Evolutionary conservation across 2,113 vertebrate genomes (phyloP).

Genomic region (Dendropsophus ebraccatus): DNA sequence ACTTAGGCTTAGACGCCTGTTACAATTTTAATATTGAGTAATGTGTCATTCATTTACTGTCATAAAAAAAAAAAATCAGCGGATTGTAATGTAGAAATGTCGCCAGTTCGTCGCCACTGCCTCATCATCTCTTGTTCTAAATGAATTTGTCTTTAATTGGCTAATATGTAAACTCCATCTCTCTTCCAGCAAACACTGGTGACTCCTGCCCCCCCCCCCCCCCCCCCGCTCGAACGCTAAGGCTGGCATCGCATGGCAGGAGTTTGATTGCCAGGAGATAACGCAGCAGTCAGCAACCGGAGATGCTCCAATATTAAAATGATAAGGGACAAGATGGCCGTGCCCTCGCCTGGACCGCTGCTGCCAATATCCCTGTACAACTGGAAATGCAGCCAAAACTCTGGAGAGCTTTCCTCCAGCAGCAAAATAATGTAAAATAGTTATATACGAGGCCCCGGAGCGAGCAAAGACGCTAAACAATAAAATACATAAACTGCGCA

Average conservation of each 20-base stretch:
- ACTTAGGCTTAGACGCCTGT: no score
- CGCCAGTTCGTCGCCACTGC: no score
- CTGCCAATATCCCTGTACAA: background rate
- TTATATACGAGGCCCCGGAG: constrained; percentile 52
- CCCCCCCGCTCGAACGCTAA: background rate
- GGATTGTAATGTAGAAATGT: background rate
- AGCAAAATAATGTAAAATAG: constrained; percentile 24
- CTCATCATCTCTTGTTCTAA: background rate
- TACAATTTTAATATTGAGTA: no score
- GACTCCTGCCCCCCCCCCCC: background rate
- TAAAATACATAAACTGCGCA: constrained; percentile 56
- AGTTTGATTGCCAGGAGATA: background rate
- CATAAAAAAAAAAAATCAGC: background rate
- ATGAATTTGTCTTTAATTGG: background rate
- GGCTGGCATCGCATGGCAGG: background rate
- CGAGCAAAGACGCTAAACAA: constrained; percentile 40
- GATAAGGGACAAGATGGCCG: background rate
- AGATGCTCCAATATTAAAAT: background rate
- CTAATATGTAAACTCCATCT: background rate
- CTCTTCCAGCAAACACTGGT: background rate
- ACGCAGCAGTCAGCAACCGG: background rate
- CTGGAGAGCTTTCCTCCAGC: background rate
- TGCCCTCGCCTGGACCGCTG: background rate
- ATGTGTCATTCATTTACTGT: background rate
- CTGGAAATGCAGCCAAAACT: background rate